Evolutionary conservation across 1,140 invertebrate genomes (phyloP).

Genomic region (Samia ricini): DNA sequence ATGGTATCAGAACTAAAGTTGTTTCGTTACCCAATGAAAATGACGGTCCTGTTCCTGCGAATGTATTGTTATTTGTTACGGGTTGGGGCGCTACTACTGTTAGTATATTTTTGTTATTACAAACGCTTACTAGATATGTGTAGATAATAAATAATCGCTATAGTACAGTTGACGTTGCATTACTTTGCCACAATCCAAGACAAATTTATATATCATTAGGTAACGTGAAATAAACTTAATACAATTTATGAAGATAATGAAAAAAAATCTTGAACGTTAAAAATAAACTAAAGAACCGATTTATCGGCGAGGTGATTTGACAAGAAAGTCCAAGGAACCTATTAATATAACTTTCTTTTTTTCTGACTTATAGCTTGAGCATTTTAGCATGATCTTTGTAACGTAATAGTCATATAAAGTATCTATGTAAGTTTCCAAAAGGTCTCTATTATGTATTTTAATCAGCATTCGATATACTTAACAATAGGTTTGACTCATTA

Average conservation of each 20-base stretch:
- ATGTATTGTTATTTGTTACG: constrained; percentile 41
- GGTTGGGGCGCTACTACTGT: constrained; percentile 65
- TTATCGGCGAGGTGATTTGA: no score
- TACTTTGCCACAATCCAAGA: no score
- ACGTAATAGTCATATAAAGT: not conserved
- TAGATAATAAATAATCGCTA: not conserved
- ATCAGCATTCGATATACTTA: not conserved
- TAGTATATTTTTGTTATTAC: constrained; percentile 26
- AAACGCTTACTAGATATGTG: not conserved
- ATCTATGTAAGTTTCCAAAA: not conserved
- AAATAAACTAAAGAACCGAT: no score
- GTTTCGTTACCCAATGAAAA: not conserved
- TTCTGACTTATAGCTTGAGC: no score
- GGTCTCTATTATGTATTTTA: not conserved
- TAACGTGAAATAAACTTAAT: no score
- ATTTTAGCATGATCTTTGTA: no score
- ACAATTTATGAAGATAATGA: no score
- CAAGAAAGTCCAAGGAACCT: no score
- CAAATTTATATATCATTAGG: no score
- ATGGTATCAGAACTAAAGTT: constrained; percentile 34
- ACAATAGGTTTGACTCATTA: not conserved
- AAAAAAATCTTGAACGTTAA: no score
- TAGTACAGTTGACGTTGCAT: no score
- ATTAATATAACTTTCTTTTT: no score
- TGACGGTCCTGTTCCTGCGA: constrained; percentile 17